Percentiles rank a stretch among this genome's conserved stretches.
Evolutionary conservation across 2,113 vertebrate species (phyloP).

Genomic region (Apaloderma vittatum): DNA sequence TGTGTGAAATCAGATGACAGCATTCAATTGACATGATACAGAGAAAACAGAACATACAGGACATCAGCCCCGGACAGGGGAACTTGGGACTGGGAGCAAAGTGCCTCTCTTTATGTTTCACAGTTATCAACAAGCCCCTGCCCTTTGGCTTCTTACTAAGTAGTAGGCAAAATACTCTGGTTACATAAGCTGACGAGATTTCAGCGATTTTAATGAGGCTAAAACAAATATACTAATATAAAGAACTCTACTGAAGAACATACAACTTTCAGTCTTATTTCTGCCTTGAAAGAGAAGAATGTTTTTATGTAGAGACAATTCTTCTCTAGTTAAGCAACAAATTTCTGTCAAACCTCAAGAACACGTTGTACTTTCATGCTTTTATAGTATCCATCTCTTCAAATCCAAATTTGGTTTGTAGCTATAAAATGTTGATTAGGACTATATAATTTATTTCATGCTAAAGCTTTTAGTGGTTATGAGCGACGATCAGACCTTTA

Average conservation of each 20-base stretch:
- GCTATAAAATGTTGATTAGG: slow-evolving; percentile 51
- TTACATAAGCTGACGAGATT: background rate
- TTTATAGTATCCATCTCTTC: background rate
- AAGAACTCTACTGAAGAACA: background rate
- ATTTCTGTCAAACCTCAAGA: slow-evolving; percentile 58
- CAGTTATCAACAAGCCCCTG: background rate
- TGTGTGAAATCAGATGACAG: background rate
- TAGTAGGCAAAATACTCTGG: background rate
- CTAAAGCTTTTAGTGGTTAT: slow-evolving; percentile 49
- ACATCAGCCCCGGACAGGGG: background rate
- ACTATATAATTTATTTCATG: slow-evolving; percentile 54
- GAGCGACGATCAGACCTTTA: slow-evolving; percentile 7
- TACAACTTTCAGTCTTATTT: background rate
- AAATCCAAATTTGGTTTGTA: slow-evolving; percentile 49
- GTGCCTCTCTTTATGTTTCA: background rate
- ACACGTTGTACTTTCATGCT: slow-evolving; percentile 17
- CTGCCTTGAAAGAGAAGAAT: background rate
- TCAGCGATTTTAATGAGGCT: background rate
- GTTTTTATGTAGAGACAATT: background rate
- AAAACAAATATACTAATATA: background rate
- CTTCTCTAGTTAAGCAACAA: slow-evolving; percentile 23
- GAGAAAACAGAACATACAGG: background rate
- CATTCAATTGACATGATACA: background rate
- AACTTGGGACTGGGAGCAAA: background rate
- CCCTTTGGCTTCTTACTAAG: background rate